phyloP scores from a whole-genome alignment of 2,113 vertebrate genomes.

The Sterrhoptilus dennistouni region DNA sequence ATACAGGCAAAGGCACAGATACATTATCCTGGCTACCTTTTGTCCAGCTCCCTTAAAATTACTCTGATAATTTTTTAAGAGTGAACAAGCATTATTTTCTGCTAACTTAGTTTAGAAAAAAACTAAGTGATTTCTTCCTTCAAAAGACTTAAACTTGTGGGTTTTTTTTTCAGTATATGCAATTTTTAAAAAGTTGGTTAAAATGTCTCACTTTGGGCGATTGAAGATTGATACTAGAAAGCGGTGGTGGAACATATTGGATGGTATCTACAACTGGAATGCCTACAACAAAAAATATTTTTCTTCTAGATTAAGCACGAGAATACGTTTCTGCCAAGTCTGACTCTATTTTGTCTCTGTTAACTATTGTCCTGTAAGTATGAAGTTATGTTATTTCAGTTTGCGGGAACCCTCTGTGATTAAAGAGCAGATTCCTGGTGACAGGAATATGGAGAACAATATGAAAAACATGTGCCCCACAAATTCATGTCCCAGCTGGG shows the following conservation, averaged over 20 bases:
- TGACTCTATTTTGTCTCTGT: background rate
- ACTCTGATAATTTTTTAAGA: background rate
- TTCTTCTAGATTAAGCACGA: background rate
- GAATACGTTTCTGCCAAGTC: background rate
- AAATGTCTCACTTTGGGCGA: background rate
- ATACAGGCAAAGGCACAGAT: background rate
- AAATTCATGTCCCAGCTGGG: background rate
- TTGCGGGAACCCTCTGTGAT: background rate
- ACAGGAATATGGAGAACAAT: background rate
- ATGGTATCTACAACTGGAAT: background rate
- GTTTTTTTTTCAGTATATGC: background rate
- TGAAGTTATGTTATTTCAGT: background rate
- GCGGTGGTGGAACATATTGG: background rate
- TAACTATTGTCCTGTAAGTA: background rate
- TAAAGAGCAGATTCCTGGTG: background rate
- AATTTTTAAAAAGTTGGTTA: background rate
- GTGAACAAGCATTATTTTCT: background rate
- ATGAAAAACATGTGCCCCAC: rapidly evolving
- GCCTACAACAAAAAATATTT: background rate
- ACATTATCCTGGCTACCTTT: background rate
- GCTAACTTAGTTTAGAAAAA: background rate
- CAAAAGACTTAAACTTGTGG: background rate
- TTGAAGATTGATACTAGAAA: background rate
- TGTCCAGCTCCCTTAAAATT: background rate
- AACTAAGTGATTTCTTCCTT: background rate